A percentile compares a stretch with the other conserved stretches of the same genome.
Evolutionary conservation across 2,888 invertebrate species (phyloP).

Genomic region (Cosmia trapezina): DNA sequence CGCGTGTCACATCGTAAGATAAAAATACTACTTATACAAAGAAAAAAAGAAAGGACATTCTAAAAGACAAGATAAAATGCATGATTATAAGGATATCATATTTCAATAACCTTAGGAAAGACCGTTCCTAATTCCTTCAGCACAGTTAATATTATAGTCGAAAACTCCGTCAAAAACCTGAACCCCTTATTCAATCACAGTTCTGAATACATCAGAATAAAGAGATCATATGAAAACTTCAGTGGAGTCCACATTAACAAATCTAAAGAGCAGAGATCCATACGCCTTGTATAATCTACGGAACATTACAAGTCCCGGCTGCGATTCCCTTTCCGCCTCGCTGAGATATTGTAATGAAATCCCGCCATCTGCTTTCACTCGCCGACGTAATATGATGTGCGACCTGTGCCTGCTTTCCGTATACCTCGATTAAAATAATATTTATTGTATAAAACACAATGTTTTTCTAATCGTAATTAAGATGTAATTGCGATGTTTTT

Average conservation of each 20-base stretch:
- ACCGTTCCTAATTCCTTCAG: not conserved
- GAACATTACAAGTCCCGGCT: slow-evolving; percentile 81
- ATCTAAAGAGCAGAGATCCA: slow-evolving; percentile 75
- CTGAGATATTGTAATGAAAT: slow-evolving; percentile 89
- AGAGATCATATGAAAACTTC: slow-evolving; percentile 57
- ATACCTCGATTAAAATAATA: slow-evolving; percentile 76
- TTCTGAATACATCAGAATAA: slow-evolving; percentile 43
- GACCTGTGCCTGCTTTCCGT: slow-evolving; percentile 79
- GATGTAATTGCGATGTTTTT: slow-evolving; percentile 28
- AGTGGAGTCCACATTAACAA: slow-evolving; percentile 72
- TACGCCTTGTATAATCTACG: slow-evolving; percentile 82
- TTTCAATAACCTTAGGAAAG: no score
- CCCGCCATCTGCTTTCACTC: slow-evolving; percentile 88
- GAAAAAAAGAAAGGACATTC: not conserved
- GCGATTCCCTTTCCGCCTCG: slow-evolving; percentile 83
- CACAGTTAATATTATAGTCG: not conserved
- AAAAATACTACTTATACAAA: no score
- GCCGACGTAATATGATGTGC: slow-evolving; percentile 81
- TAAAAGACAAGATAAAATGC: no score
- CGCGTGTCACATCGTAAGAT: no score
- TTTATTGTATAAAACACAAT: slow-evolving; percentile 54
- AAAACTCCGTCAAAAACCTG: slow-evolving; percentile 8
- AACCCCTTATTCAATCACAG: not conserved
- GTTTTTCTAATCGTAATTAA: slow-evolving; percentile 57
- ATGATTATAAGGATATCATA: no score